Percentiles rank a stretch among this genome's conserved stretches.
These are phyloP conservation scores for Cassiopea xamachana DNA, from an alignment of 30 jellyfish, hydroid and myxozoan species.

Conservation along the genomic window DNA sequence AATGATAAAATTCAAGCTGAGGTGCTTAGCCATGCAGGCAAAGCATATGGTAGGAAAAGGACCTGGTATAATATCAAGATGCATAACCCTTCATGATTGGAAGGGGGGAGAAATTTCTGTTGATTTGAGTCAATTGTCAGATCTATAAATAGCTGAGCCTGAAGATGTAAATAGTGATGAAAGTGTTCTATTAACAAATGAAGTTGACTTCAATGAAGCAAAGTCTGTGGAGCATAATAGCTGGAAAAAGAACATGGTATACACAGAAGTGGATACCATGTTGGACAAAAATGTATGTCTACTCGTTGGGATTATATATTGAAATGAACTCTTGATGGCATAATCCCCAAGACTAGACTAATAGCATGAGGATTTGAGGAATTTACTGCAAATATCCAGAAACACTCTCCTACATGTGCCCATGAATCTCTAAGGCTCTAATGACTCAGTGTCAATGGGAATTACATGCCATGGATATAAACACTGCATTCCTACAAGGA, in stretches of 20 bases:
- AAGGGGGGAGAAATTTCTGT: neutral
- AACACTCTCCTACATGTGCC: neutral
- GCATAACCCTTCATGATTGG: neutral
- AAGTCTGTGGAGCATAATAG: constrained; percentile 37
- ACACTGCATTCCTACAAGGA: neutral
- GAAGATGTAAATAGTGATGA: neutral
- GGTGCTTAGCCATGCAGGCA: too few relatives aligned
- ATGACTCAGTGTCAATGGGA: neutral
- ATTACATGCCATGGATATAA: neutral
- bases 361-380: constrained; percentile 74
- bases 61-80: neutral
- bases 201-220: constrained; percentile 22
- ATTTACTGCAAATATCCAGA: neutral
- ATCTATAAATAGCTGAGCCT: neutral
- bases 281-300: constrained; percentile 42
- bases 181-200: neutral
- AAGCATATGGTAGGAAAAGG: neutral
- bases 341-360: constrained; percentile 29
- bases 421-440: neutral
- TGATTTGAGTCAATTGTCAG: neutral
- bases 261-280: constrained; percentile 6
- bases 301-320: constrained; percentile 45
- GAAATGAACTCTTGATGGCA: neutral
- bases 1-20: too few relatives aligned
- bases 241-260: constrained; percentile 57